Percentiles rank a stretch among this genome's conserved stretches.
phyloP scores from a whole-genome alignment of 2,888 invertebrate genomes.

The Rotaria macrura region DNA sequence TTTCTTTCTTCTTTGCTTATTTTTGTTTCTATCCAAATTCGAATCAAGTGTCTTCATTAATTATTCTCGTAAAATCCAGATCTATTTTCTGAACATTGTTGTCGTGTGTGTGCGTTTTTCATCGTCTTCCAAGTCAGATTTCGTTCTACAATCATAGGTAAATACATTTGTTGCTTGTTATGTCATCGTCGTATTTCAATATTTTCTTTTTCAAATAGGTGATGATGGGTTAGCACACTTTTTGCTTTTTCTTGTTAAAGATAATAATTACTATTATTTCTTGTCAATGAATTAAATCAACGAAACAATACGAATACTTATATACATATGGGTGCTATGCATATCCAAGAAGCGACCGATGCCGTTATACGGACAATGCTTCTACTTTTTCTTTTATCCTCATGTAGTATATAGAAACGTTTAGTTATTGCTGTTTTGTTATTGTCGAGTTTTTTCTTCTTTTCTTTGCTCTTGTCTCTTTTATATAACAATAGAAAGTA shows the following conservation, averaged over 20 bases:
- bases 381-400: background rate
- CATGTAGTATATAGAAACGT: background rate
- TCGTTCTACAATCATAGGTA: conserved; percentile 1
- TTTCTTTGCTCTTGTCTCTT: background rate
- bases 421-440: background rate
- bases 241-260: background rate
- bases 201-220: background rate
- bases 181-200: background rate
- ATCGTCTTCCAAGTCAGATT: conserved; percentile 9
- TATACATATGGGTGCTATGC: background rate
- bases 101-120: background rate
- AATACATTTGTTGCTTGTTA: background rate
- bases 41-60: background rate
- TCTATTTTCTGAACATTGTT: background rate
- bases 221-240: background rate
- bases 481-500: background rate
- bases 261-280: background rate
- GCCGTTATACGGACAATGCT: background rate
- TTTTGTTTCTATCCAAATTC: background rate
- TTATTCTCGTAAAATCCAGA: background rate
- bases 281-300: background rate
- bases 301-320: background rate
- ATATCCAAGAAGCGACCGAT: background rate
- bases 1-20: background rate
- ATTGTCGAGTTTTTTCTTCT: background rate